Conservation (phyloP, 2,113 vertebrate species). For the Andinoacara biseriatus region DNA sequence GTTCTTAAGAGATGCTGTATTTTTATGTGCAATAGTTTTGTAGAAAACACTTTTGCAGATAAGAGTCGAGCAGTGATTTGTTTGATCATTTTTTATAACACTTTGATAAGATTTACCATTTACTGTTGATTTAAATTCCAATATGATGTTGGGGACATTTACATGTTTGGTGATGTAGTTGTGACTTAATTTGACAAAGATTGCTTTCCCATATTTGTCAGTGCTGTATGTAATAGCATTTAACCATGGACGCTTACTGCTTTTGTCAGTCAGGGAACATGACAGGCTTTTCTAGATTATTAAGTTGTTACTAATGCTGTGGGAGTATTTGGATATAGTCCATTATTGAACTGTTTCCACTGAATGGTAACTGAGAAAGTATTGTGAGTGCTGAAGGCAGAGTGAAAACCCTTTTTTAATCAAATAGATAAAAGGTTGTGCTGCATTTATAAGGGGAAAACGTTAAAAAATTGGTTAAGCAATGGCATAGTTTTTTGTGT, state of each 20-base stretch:
- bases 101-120: slow-evolving; percentile 46
- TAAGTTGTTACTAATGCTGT: slow-evolving; percentile 64
- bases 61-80: slow-evolving; percentile 42
- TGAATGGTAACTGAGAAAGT: slow-evolving; percentile 43
- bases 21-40: slow-evolving; percentile 78
- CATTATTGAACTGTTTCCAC: slow-evolving; percentile 26
- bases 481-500: neutral
- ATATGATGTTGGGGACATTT: slow-evolving; percentile 1
- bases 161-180: slow-evolving; percentile 9
- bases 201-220: slow-evolving; percentile 21
- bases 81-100: slow-evolving; percentile 62
- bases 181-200: slow-evolving; percentile 24
- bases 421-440: neutral
- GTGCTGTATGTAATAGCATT: slow-evolving; percentile 24
- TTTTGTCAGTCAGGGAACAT: slow-evolving; percentile 1
- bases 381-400: neutral
- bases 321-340: slow-evolving; percentile 18
- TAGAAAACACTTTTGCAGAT: slow-evolving; percentile 62
- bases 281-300: slow-evolving; percentile 1
- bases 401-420: neutral
- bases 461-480: neutral
- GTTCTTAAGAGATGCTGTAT: slow-evolving; percentile 68
- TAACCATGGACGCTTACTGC: neutral
- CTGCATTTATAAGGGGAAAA: neutral
- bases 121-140: slow-evolving; percentile 33